phyloP scores from a whole-genome alignment of 2,113 vertebrate genomes.

The Machaerirhynchus nigripectus region DNA sequence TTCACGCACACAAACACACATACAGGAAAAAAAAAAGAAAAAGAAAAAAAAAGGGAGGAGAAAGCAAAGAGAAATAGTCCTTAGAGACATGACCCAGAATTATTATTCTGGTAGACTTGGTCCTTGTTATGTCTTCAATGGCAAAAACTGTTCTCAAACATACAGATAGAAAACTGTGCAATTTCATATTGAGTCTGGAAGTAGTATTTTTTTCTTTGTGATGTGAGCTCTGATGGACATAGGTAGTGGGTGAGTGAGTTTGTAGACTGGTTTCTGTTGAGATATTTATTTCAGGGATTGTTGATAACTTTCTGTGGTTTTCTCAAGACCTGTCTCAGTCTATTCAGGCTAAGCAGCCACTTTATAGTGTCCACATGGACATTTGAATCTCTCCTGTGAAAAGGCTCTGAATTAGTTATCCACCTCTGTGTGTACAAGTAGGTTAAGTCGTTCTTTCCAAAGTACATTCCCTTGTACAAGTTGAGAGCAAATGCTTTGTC shows the following conservation, averaged over 20 bases:
- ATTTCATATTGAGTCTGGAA: not conserved
- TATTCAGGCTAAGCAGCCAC: not conserved
- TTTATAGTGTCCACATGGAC: not conserved
- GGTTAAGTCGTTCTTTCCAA: not conserved
- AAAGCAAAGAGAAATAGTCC: not conserved
- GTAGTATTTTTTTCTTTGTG: fast-evolving
- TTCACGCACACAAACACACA: not conserved
- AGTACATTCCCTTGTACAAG: not conserved
- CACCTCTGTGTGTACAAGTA: not conserved
- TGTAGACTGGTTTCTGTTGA: not conserved
- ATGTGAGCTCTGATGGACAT: too few relatives aligned
- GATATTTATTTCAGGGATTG: not conserved
- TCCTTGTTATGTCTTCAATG: not conserved
- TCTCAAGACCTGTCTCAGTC: not conserved
- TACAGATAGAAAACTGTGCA: not conserved
- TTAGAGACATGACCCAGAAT: not conserved
- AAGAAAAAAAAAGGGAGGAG: too few relatives aligned
- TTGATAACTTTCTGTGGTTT: not conserved
- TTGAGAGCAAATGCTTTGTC: not conserved
- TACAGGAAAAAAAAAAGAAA: too few relatives aligned
- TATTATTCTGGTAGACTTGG: not conserved
- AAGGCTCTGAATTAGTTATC: not conserved
- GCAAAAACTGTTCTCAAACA: not conserved
- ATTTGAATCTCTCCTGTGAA: not conserved
- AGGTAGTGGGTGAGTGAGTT: not conserved